Evolutionary conservation across 1,140 invertebrate species (phyloP).

Genomic region (Drosophila pruinosa): DNA sequence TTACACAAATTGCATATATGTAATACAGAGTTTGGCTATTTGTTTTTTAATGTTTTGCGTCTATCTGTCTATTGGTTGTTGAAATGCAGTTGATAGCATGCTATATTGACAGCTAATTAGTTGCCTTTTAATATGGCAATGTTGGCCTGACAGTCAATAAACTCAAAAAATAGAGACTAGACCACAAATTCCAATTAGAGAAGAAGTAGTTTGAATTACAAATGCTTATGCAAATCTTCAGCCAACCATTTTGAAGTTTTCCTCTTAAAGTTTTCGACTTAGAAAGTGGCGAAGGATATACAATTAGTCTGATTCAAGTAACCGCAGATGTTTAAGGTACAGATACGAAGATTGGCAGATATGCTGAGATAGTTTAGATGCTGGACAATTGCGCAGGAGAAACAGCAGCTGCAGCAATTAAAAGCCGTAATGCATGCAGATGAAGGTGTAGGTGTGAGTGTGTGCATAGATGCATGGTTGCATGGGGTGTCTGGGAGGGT

Average conservation of each 20-base stretch:
- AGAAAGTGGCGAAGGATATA: not conserved
- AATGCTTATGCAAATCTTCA: slow-evolving; percentile 21
- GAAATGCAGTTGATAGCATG: slow-evolving; percentile 63
- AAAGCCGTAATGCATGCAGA: slow-evolving; percentile 37
- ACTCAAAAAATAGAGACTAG: slow-evolving; percentile 29
- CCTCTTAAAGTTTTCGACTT: not conserved
- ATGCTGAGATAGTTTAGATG: not conserved
- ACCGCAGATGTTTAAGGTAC: slow-evolving; percentile 10
- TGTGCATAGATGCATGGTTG: not conserved
- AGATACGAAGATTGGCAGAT: slow-evolving; percentile 4
- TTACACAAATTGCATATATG: slow-evolving; percentile 42
- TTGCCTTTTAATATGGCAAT: slow-evolving; percentile 40
- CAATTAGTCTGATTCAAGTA: slow-evolving; percentile 27
- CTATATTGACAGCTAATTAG: slow-evolving; percentile 80
- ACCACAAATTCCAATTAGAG: slow-evolving; percentile 7
- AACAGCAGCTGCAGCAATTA: slow-evolving; percentile 33
- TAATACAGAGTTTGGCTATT: slow-evolving; percentile 45
- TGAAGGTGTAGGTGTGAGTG: not conserved
- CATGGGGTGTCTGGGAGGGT: slow-evolving; percentile 1
- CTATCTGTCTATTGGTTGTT: slow-evolving; percentile 17
- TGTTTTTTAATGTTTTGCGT: slow-evolving; percentile 33
- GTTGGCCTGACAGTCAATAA: slow-evolving; percentile 1
- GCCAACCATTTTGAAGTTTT: not conserved
- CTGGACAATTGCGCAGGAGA: slow-evolving; percentile 25
- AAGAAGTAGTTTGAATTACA: slow-evolving; percentile 1